Evolutionary conservation across 92 coral and sea anemone genomes (phyloP).

Genomic region (Diadumene lineata): DNA sequence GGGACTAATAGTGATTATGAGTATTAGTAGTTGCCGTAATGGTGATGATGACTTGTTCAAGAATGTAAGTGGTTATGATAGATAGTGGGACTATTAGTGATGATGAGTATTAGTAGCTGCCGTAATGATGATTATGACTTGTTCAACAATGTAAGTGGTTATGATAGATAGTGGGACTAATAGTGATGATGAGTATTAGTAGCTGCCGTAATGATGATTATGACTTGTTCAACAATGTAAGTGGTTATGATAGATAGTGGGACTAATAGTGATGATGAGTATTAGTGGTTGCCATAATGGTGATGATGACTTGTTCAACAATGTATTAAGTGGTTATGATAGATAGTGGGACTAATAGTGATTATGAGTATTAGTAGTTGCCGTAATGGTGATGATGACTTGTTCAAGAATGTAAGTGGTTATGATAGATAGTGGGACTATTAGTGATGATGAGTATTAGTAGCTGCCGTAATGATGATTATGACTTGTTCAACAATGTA

Average conservation of each 20-base stretch:
- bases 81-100: not conserved
- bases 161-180: not conserved
- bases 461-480: no score
- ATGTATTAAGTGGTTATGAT: conserved; percentile 56
- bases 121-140: conserved; percentile 4
- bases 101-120: not conserved
- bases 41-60: not conserved
- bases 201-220: not conserved
- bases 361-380: not conserved
- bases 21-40: not conserved
- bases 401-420: no score
- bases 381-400: not conserved
- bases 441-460: not conserved
- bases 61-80: not conserved
- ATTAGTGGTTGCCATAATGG: not conserved
- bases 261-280: not conserved
- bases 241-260: not conserved
- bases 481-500: conserved; percentile 67
- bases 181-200: not conserved
- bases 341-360: not conserved
- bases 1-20: not conserved
- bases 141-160: conserved; percentile 62
- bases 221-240: no score
- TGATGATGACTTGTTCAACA: conserved; percentile 52
- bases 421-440: not conserved